phyloP scores from a whole-genome alignment of 2,797 vertebrate genomes.

The Sebastes cheni region DNA sequence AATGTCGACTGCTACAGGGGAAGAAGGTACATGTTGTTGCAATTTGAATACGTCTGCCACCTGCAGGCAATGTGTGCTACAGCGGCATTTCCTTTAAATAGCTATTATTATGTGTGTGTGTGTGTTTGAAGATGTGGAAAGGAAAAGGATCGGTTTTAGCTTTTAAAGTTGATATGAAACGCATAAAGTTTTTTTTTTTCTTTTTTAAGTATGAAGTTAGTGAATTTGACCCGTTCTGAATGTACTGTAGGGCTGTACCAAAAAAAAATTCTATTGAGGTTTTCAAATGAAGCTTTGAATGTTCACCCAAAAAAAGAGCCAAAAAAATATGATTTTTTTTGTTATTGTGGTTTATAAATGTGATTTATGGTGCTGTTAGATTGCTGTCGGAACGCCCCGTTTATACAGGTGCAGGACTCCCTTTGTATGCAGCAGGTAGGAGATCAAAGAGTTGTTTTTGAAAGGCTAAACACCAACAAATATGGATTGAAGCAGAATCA shows the following conservation, averaged over 20 bases:
- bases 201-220: neutral
- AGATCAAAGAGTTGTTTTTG: neutral
- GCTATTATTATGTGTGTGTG: neutral
- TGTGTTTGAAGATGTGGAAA: neutral
- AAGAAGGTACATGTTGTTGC: neutral
- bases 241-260: neutral
- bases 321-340: neutral
- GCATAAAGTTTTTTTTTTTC: neutral
- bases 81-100: neutral
- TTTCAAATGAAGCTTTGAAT: neutral
- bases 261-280: neutral
- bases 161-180: neutral
- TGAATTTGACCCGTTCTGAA: neutral
- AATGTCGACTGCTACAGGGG: neutral
- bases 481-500: neutral
- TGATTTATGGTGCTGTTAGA: neutral
- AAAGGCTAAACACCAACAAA: neutral
- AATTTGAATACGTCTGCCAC: neutral
- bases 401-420: too few species aligned
- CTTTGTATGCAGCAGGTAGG: too few species aligned
- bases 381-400: too few species aligned
- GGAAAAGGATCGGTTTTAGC: neutral
- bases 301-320: neutral
- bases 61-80: neutral
- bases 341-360: neutral